Base-by-base conservation (phyloP, 92 coral and sea anemone genomes). In the Parazoanthus swiftii region DNA sequence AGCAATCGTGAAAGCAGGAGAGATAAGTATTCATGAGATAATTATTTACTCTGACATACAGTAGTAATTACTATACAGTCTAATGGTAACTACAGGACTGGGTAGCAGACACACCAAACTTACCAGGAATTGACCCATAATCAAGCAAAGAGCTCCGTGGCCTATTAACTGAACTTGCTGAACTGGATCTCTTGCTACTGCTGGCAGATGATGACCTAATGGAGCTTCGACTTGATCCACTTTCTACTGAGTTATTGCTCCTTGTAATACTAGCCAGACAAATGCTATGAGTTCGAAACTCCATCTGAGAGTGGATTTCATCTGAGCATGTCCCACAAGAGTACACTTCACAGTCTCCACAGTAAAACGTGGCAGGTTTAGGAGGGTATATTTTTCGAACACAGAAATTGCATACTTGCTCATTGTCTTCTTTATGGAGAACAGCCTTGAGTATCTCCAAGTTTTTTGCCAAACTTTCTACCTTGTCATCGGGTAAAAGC, bases 381-480 rank as follows among this genome's bases (percentile, higher is more conserved):
- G 99, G 96, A n/a, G 99, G 99, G 67, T 94, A 97, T 79, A 95
- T 98, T 89, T 97, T 97, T 42, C 92, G 91, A 25, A 93, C 89
- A 44, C 99, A 97, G 84, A 97, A 97, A 72, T 97, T 95, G 85
- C 99, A 97, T 8, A 88, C 71, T 65, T 93, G 98, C 59, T 95
- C 93, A 38, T 93, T 94, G 76, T 97, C 91, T 71, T 94, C 96
- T 26, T 93, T 80, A 10, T 91, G 92, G 77, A 97, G 81, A 67
- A 94, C 95, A 36, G 97, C 98, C 20, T 78, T 84, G n/a, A 97
- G 89, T 5, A 97, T 87, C 35, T 97, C 98, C 85, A 92, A 80
- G 93, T 97, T 97, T 81, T 94, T 95, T 29, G 80, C 89, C 38
- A 97, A 94, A 29, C 94, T 94, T 48, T 92, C 93, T 36, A 97